Percentiles rank a stretch among this genome's conserved stretches.
Evolutionary conservation across 2,797 vertebrate genomes (phyloP).

Genomic region (Ataeniobius toweri): DNA sequence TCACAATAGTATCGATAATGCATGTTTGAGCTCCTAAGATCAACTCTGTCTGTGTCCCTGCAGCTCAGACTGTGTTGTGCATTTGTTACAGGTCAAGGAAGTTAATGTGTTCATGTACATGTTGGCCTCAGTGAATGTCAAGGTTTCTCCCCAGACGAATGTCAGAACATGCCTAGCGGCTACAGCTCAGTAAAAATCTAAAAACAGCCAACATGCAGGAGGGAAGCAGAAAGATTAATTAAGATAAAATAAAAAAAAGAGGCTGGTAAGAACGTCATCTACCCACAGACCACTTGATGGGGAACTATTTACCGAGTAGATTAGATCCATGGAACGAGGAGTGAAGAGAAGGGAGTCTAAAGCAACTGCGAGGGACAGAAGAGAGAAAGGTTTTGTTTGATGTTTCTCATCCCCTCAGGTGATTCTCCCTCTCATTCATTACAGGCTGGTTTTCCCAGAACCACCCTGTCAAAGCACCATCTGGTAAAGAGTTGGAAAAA

Average conservation of each 20-base stretch:
- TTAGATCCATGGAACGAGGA: slow-evolving; percentile 39
- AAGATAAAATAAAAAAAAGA: slow-evolving; percentile 39
- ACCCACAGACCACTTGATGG: slow-evolving; percentile 38
- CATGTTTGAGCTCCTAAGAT: slow-evolving; percentile 15
- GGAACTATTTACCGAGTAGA: slow-evolving; percentile 32
- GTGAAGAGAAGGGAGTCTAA: slow-evolving; percentile 30
- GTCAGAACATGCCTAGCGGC: slow-evolving; percentile 60
- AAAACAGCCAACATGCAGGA: slow-evolving; percentile 37
- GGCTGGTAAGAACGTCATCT: slow-evolving; percentile 11
- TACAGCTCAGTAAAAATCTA: slow-evolving; percentile 43
- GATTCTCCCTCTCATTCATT: slow-evolving; percentile 78
- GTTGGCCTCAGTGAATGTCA: slow-evolving; percentile 37
- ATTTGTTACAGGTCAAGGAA: slow-evolving; percentile 47
- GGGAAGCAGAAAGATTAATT: slow-evolving; percentile 46
- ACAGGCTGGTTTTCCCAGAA: slow-evolving; percentile 69
- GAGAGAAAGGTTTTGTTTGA: slow-evolving; percentile 72
- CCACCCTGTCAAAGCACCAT: slow-evolving; percentile 52
- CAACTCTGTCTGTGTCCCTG: not conserved
- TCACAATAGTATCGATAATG: not conserved
- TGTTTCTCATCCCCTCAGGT: slow-evolving; percentile 78
- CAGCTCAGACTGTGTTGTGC: slow-evolving; percentile 17
- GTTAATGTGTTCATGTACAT: slow-evolving; percentile 39
- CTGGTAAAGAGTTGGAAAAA: slow-evolving; percentile 51
- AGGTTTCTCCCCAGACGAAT: slow-evolving; percentile 31
- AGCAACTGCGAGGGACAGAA: slow-evolving; percentile 37